Evolutionary conservation across 2,888 invertebrate species (phyloP).

Genomic region (Macaria liturata): DNA sequence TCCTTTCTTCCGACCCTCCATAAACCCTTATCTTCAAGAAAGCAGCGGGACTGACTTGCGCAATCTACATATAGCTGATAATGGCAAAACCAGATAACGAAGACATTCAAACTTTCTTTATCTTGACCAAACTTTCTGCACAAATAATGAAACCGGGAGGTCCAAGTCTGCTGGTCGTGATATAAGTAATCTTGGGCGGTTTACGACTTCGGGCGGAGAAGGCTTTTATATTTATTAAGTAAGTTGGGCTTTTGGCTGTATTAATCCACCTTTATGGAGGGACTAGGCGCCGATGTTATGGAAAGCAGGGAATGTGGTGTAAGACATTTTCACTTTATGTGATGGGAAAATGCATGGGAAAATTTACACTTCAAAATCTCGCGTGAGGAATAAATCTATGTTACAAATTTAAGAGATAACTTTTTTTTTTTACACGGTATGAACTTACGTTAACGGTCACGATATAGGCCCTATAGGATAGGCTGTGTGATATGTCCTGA

Average conservation of each 20-base stretch:
- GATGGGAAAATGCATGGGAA: constrained; percentile 1
- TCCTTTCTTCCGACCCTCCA: constrained; percentile 75
- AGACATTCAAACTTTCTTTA: constrained; percentile 53
- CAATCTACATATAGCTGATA: constrained; percentile 83
- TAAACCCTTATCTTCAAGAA: constrained; percentile 79
- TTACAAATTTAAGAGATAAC: no score
- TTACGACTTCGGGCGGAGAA: constrained; percentile 78
- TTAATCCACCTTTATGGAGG: constrained; percentile 82
- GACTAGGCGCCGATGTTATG: constrained; percentile 59
- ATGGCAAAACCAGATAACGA: constrained; percentile 59
- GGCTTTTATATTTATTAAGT: constrained; percentile 85
- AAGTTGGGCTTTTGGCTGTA: constrained; percentile 82
- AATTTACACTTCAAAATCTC: neutral
- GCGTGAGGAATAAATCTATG: no score
- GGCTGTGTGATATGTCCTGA: no score
- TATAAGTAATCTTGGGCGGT: constrained; percentile 81
- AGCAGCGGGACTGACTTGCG: constrained; percentile 71
- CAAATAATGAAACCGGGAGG: constrained; percentile 66
- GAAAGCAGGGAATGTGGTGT: constrained; percentile 31
- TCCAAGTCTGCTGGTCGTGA: constrained; percentile 58
- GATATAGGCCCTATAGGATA: no score
- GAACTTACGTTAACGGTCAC: no score
- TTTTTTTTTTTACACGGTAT: no score
- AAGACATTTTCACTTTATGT: constrained; percentile 16
- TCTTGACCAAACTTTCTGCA: constrained; percentile 36